Percentiles rank a stretch among this genome's conserved stretches.
Conservation (phyloP, 2,113 vertebrate genomes). For the Pseudolaguvia tuberculata region DNA sequence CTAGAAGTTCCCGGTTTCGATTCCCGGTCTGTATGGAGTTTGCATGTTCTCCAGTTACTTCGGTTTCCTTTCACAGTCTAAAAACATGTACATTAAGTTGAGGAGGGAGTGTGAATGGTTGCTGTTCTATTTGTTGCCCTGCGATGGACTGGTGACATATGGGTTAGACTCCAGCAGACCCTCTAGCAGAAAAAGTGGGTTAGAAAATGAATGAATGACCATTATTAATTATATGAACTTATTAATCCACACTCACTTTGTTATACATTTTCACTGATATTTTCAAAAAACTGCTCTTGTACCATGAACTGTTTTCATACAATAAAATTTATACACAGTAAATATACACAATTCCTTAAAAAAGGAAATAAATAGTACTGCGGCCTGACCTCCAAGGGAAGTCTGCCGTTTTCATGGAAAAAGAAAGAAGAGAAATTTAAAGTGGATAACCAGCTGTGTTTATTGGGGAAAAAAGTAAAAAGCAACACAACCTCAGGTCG, state of each 20-base stretch:
- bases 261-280: background rate
- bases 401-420: conserved; percentile 9
- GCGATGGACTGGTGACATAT: no score
- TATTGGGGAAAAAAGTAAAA: background rate
- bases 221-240: background rate
- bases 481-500: conserved; percentile 7
- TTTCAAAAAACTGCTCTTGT: background rate
- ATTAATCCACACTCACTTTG: background rate
- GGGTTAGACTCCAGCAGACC: no score
- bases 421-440: conserved; percentile 21
- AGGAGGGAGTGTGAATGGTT: no score
- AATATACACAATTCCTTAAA: background rate
- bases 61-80: no score
- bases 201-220: no score
- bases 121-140: no score
- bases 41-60: no score
- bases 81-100: no score
- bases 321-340: conserved; percentile 36
- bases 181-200: no score
- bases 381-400: conserved; percentile 21
- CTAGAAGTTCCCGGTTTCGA: no score
- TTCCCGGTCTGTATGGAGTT: no score
- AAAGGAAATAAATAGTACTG: conserved; percentile 6
- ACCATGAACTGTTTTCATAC: conserved; percentile 26
- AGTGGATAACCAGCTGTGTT: conserved; percentile 35